Conservation (phyloP, 2,888 invertebrate species). For the Willowsia nigromaculata region DNA sequence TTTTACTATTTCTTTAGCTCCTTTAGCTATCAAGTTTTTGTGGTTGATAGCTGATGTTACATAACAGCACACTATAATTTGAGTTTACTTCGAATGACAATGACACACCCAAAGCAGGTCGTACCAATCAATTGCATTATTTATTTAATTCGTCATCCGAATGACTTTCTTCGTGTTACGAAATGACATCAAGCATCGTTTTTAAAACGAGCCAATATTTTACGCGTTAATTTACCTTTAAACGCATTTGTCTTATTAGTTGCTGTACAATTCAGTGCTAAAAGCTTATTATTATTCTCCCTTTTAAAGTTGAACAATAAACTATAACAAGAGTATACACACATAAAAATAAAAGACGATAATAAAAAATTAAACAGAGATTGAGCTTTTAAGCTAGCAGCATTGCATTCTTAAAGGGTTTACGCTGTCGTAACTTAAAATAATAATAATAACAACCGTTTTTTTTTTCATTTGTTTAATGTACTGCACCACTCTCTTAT, state of each 20-base stretch:
- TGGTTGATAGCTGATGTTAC: too few species aligned
- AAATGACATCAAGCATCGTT: too few species aligned
- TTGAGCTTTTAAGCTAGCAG: not conserved
- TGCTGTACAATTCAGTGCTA: not conserved
- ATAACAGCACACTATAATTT: too few species aligned
- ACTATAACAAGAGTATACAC: not conserved
- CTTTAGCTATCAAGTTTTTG: too few species aligned
- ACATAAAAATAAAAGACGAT: not conserved
- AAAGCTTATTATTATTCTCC: not conserved
- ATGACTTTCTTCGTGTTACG: too few species aligned
- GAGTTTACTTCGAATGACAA: too few species aligned
- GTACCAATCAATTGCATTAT: too few species aligned
- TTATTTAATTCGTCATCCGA: too few species aligned
- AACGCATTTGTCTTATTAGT: not conserved
- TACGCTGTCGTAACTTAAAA: slow-evolving; percentile 36
- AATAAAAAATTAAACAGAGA: not conserved
- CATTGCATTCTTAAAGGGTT: not conserved
- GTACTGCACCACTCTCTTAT: not conserved
- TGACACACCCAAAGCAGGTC: too few species aligned
- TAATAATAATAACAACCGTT: slow-evolving; percentile 14
- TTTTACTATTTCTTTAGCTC: too few species aligned
- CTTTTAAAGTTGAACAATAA: slow-evolving; percentile 1
- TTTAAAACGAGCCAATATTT: too few species aligned
- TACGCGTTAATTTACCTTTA: not conserved
- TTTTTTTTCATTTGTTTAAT: not conserved